Base-by-base conservation (phyloP, 2,888 invertebrate species). In the Microctonus brassicae region DNA sequence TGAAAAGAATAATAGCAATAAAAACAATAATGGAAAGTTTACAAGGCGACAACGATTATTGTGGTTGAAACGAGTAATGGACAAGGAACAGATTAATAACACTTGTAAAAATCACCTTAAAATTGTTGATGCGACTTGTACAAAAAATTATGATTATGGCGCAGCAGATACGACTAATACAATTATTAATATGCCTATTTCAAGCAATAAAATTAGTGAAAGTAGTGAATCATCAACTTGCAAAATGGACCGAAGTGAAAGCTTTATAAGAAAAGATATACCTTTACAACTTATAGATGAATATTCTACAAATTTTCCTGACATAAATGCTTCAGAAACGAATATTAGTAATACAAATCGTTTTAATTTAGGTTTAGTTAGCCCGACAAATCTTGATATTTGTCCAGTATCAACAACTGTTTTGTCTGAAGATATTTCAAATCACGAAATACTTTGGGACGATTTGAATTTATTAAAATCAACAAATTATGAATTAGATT, bases 41-140 rank as follows among this genome's bases (percentile, higher is more conserved):
- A 17, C 57, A 61, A 24, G 17, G 47, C 26, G 11, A 33, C 36
- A 36, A 69, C 17, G 42, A 26, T 20, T 53, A 20, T 26, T 20
- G 62, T 71, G 58, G 62, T 13, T 70, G 36, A 63, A 75, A 73
- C 52, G 73, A 67, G 26, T 77, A 70, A 67, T 70, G 22, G 74
- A 76, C 42, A 77, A 57, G 53, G 64, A 77, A 73, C 68, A 70
- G 57, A 7, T 77, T 61, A 62, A 29, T 57, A 72, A 73, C 33
- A 79, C 73, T 24, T 29, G 70, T 24, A 10, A 13, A 36, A 76
- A 64, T 58, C 64, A 65, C 34, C 70, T 78, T 13, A 75, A 80
- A 73, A 79, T 79, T 36, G 76, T 76, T 6, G 78, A 79, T 73
- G 78, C 76, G 17, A 78, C 81, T 63, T 80, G 80, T 60, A 80